These are phyloP conservation scores for Chondrosia reniformis DNA, from an alignment of 37 sponge, comb jelly and placozoan species.

Conservation along the genomic window DNA sequence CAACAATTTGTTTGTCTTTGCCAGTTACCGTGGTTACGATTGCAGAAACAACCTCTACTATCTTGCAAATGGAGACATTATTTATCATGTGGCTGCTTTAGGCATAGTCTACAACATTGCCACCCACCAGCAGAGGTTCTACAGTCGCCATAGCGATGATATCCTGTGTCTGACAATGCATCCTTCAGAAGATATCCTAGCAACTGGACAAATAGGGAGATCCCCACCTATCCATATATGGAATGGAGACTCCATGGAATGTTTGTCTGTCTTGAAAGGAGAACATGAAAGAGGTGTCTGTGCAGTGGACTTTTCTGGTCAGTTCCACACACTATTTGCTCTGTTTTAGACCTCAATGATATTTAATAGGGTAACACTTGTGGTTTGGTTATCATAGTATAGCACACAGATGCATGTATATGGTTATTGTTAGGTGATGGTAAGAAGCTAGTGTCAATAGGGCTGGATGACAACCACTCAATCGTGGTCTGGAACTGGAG, in stretches of 20 bases:
- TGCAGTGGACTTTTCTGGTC: constrained; percentile 83
- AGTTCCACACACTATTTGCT: background rate
- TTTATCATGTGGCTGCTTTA: constrained; percentile 95
- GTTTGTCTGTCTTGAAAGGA: constrained; percentile 89
- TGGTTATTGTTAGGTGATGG: constrained; percentile 73
- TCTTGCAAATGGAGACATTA: constrained; percentile 72
- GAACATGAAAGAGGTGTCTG: constrained; percentile 80
- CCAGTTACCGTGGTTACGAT: constrained; percentile 95
- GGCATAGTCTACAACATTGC: constrained; percentile 85
- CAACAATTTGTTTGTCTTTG: no score
- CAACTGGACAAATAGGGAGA: constrained; percentile 71
- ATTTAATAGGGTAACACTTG: no score
- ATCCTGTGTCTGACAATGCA: constrained; percentile 94
- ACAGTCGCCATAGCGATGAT: constrained; percentile 89
- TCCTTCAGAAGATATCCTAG: constrained; percentile 64
- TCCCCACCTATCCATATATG: constrained; percentile 92
- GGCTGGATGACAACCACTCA: constrained; percentile 89
- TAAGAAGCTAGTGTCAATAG: constrained; percentile 88
- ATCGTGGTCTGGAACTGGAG: constrained; percentile 94
- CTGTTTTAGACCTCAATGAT: no score
- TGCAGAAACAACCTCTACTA: constrained; percentile 93
- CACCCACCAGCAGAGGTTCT: constrained; percentile 85
- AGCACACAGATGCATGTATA: no score
- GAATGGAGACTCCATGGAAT: constrained; percentile 76
- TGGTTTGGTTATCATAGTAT: no score